phyloP scores from a whole-genome alignment of 2,113 vertebrate species.

The Emydocephalus ijimae region DNA sequence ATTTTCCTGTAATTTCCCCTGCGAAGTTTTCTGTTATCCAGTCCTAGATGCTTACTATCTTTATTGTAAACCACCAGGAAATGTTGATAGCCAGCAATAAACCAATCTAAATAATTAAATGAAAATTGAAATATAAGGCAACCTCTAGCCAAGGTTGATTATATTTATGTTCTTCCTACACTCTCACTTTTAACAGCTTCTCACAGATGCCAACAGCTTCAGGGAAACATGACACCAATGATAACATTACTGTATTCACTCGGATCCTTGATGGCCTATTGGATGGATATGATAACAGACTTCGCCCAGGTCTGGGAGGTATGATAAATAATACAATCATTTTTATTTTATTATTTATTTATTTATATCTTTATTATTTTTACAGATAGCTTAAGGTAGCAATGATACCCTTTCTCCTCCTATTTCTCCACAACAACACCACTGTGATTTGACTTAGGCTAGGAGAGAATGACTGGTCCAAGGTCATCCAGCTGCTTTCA shows the following conservation, averaged over 20 bases:
- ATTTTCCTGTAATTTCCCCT: neutral
- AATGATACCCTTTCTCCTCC: neutral
- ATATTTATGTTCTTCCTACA: neutral
- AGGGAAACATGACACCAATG: slow-evolving; percentile 88
- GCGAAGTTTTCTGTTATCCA: neutral
- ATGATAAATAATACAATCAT: rapidly evolving
- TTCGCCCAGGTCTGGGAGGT: slow-evolving; percentile 94
- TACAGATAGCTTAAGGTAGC: neutral
- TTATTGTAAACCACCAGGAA: neutral
- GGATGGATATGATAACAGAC: slow-evolving; percentile 94
- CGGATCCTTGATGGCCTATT: slow-evolving; percentile 91
- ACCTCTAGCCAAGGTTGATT: slow-evolving; percentile 33
- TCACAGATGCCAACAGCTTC: slow-evolving; percentile 82
- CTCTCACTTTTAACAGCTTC: slow-evolving; percentile 70
- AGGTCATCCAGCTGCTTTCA: neutral
- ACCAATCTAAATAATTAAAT: neutral
- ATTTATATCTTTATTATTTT: neutral
- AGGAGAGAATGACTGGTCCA: neutral
- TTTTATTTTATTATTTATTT: neutral
- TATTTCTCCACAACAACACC: neutral
- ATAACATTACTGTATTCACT: slow-evolving; percentile 97
- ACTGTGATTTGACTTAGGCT: neutral
- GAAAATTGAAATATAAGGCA: neutral
- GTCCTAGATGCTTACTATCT: neutral
- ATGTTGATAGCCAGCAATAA: neutral